These are phyloP conservation scores for Ptiloglossa arizonensis DNA, from an alignment of 1,140 invertebrate species.

Conservation along the genomic window DNA sequence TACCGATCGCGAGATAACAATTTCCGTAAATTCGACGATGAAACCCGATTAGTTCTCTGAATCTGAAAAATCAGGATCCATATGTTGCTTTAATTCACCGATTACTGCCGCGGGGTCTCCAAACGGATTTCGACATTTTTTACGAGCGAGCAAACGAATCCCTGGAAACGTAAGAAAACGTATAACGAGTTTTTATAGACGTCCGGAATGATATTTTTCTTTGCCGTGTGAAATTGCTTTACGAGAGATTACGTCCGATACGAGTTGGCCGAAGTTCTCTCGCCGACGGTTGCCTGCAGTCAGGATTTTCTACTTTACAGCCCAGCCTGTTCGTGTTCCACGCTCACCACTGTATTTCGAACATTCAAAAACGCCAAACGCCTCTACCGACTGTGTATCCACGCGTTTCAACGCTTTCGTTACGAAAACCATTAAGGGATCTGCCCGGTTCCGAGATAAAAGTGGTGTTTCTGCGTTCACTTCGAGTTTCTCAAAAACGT, in stretches of 20 bases:
- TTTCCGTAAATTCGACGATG: no score
- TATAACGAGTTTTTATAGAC: background rate
- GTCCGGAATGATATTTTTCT: background rate
- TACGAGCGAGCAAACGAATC: background rate
- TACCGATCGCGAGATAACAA: no score
- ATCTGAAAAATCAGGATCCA: background rate
- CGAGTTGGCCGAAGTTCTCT: background rate
- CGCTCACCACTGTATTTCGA: background rate
- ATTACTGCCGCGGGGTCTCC: background rate
- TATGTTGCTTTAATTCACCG: background rate
- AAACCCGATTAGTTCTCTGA: no score
- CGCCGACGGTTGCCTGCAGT: background rate
- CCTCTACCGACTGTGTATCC: background rate
- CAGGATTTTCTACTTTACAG: constrained; percentile 1
- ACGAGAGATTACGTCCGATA: background rate
- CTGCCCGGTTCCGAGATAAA: no score
- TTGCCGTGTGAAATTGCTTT: background rate
- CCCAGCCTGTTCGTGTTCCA: background rate
- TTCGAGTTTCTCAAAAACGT: no score
- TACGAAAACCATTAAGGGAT: background rate
- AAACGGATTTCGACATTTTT: background rate
- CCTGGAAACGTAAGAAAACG: background rate
- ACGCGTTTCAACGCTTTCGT: background rate
- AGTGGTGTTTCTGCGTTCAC: no score
- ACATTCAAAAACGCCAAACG: background rate